phyloP scores from a whole-genome alignment of 2,797 vertebrate species.

The Sebastes aleutianus region DNA sequence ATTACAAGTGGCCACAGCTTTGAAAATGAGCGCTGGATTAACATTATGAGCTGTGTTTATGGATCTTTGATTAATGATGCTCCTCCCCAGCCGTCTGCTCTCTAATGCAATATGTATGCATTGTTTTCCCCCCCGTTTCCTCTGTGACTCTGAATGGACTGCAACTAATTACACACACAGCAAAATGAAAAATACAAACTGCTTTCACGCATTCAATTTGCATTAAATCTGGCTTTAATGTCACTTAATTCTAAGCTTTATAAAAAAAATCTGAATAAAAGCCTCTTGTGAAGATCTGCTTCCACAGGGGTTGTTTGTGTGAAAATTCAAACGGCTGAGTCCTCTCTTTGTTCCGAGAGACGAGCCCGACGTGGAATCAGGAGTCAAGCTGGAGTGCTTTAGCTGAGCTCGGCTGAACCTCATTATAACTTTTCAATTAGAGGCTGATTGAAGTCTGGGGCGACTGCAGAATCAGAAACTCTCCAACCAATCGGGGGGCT shows the following conservation, averaged over 20 bases:
- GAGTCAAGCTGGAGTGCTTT: slow-evolving; percentile 50
- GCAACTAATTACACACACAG: slow-evolving; percentile 65
- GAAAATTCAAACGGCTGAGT: slow-evolving; percentile 31
- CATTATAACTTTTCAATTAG: slow-evolving; percentile 77
- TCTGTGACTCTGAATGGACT: slow-evolving; percentile 58
- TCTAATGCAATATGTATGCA: slow-evolving; percentile 78
- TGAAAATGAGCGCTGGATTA: slow-evolving; percentile 53
- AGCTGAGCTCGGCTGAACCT: slow-evolving; percentile 56
- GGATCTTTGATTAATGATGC: slow-evolving; percentile 74
- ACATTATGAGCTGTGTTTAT: slow-evolving; percentile 59
- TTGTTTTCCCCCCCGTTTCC: slow-evolving; percentile 68
- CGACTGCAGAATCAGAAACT: slow-evolving; percentile 53
- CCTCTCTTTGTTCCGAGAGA: slow-evolving; percentile 26
- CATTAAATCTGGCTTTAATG: slow-evolving; percentile 59
- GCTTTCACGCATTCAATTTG: slow-evolving; percentile 64
- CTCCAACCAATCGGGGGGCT: slow-evolving; percentile 50
- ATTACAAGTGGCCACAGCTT: slow-evolving; percentile 47
- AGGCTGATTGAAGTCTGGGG: slow-evolving; percentile 66
- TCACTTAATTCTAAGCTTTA: slow-evolving; percentile 61
- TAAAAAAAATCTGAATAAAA: slow-evolving; percentile 30
- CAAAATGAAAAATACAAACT: slow-evolving; percentile 65
- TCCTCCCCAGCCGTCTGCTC: slow-evolving; percentile 59
- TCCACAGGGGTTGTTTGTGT: slow-evolving; percentile 27
- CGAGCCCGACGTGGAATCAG: slow-evolving; percentile 13
- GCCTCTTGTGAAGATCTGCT: slow-evolving; percentile 18